Percentiles rank a stretch among this genome's conserved stretches.
phyloP scores from a whole-genome alignment of 2,797 vertebrate genomes.

The Melanotaenia pygmaea region DNA sequence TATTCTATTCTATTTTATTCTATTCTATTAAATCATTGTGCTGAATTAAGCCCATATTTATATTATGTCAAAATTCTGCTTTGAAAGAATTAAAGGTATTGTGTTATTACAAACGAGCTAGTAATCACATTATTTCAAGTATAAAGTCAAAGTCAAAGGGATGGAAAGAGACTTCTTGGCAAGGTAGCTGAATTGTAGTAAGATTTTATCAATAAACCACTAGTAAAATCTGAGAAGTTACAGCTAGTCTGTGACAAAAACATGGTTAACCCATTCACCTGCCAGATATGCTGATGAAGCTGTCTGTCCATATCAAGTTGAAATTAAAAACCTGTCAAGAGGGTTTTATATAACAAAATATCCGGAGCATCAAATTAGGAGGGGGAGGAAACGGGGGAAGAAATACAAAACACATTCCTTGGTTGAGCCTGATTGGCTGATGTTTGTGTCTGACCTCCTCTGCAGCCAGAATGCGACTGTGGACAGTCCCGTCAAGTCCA shows the following conservation, averaged over 20 bases:
- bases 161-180: background rate
- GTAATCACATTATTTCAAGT: background rate
- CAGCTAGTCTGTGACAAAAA: background rate
- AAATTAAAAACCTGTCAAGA: background rate
- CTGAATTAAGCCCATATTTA: background rate
- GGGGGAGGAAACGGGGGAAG: background rate
- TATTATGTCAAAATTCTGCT: background rate
- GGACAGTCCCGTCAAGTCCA: slow-evolving; percentile 84
- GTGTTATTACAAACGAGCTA: background rate
- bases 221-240: background rate
- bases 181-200: background rate
- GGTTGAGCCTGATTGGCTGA: background rate
- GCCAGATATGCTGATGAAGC: background rate
- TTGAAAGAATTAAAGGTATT: background rate
- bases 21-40: background rate
- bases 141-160: background rate
- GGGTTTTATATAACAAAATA: background rate
- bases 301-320: background rate
- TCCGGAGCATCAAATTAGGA: background rate
- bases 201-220: background rate
- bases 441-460: slow-evolving; percentile 64
- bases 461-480: slow-evolving; percentile 41
- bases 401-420: background rate
- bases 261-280: background rate
- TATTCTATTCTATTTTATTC: too few relatives aligned